Base-by-base conservation (phyloP, 2,888 invertebrate species). In the Drosophila peninsularis region DNA sequence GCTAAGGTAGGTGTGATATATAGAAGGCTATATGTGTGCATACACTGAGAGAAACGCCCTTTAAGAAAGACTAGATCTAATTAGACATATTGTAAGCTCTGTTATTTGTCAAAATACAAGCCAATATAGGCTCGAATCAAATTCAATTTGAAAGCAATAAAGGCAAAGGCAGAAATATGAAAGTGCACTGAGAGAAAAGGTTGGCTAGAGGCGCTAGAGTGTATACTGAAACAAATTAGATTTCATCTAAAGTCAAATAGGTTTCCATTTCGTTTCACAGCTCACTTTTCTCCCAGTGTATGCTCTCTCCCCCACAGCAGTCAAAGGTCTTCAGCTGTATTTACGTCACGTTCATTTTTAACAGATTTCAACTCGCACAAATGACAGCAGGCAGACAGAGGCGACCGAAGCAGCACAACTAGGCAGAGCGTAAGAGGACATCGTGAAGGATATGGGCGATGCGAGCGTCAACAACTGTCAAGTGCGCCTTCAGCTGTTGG, bases 261-360 rank as follows among this genome's bases (percentile, higher is more conserved):
- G n/a, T n/a, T n/a, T n/a, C n/a, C n/a, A n/a, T n/a, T n/a, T n/a
- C n/a, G n/a, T n/a, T n/a, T n/a, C n/a, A n/a, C n/a, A n/a, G n/a
- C n/a, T n/a, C n/a, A 24, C 3, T 24, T 42, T 34, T 55, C 42
- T 24, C 0, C 4, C 55, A 57, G 54, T 47, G 39, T 45, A n/a
- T 5, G 45, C 3, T n/a, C 44, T n/a, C 44, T 34, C 42, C 24
- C 37, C 49, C 66, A 37, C 41, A 56, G 47, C 57, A 45, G 58
- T 52, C 49, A 58, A 27, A 37, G 52, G 52, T 52, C 37, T 36
- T 52, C 24, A 24, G 64, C 64, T 64, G 68, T 80, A 80, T 82
- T 85, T 82, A 60, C 75, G 80, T 78, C 85, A 82, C 76, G 49
- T 62, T 61, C 64, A 56, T 67, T 78, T 75, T 71, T 61, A 57